These are phyloP conservation scores for Adelphocoris suturalis DNA, from an alignment of 2,888 invertebrate genomes.

Conservation along the genomic window DNA sequence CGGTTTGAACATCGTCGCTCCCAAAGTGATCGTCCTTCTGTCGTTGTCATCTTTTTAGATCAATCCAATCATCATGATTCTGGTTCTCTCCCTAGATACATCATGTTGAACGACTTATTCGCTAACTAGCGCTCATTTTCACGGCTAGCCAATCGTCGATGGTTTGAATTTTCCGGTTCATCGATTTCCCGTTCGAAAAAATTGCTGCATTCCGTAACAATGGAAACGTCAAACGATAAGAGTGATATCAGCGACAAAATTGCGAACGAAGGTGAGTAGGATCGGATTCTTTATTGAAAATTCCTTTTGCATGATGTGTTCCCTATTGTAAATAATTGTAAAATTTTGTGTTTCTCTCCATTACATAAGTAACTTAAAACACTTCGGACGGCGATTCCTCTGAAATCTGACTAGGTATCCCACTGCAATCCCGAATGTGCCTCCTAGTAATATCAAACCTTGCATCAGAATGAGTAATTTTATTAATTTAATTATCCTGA, in stretches of 20 bases:
- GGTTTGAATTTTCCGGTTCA: not conserved
- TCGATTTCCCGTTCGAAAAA: not conserved
- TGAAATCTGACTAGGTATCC: not conserved
- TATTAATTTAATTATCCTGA: no score
- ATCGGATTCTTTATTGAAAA: not conserved
- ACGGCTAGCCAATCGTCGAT: not conserved
- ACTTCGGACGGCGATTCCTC: slow-evolving; percentile 14
- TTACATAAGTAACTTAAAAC: not conserved
- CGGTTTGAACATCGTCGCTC: not conserved
- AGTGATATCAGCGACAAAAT: slow-evolving; percentile 65
- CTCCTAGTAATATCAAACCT: no score
- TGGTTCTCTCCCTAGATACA: not conserved
- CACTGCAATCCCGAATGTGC: no score
- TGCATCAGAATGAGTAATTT: no score
- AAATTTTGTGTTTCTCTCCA: not conserved
- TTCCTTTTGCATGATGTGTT: slow-evolving; percentile 35
- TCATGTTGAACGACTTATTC: not conserved
- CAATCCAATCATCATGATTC: not conserved
- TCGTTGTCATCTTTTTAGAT: not conserved
- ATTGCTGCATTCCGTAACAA: not conserved
- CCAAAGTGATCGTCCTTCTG: not conserved
- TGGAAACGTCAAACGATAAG: slow-evolving; percentile 66
- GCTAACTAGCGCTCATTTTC: not conserved
- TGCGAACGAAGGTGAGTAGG: slow-evolving; percentile 48
- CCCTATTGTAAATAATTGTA: slow-evolving; percentile 1